These are phyloP conservation scores for Podiceps cristatus DNA, from an alignment of 2,113 vertebrate genomes.

Conservation along the genomic window DNA sequence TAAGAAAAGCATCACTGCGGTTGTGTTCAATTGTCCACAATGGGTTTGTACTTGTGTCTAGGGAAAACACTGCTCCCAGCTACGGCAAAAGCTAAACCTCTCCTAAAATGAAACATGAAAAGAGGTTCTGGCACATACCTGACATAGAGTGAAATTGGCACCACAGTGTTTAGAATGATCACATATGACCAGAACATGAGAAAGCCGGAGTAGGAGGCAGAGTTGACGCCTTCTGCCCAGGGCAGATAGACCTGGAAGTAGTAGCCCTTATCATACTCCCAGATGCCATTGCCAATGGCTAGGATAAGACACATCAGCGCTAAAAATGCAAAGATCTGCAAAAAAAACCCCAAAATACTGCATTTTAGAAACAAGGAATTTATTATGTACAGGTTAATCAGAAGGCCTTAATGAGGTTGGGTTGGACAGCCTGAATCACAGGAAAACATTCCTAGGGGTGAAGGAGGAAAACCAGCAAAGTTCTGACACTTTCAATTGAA, in stretches of 20 bases:
- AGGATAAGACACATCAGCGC: constrained; percentile 85
- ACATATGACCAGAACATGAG: constrained; percentile 95
- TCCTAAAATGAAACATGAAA: neutral
- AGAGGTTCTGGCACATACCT: constrained; percentile 76
- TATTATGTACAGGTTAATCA: neutral
- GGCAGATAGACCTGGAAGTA: constrained; percentile 88
- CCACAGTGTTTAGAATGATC: constrained; percentile 95
- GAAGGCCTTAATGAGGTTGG: neutral
- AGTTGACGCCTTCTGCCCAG: constrained; percentile 69
- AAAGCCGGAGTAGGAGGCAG: constrained; percentile 79
- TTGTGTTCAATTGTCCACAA: neutral
- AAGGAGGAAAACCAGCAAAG: neutral
- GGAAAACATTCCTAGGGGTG: neutral
- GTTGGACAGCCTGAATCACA: neutral
- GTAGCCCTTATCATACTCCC: constrained; percentile 84
- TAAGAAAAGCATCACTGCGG: neutral
- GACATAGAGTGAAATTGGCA: constrained; percentile 97
- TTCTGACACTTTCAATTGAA: neutral
- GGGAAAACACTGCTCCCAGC: neutral
- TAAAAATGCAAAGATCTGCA: constrained; percentile 90
- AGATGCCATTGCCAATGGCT: constrained; percentile 88
- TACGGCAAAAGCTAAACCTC: neutral
- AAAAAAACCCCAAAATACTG: neutral
- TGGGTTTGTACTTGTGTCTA: neutral
- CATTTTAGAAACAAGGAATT: neutral